These are phyloP conservation scores for Marcusenius ussheri DNA, from an alignment of 2,113 vertebrate species.

Conservation along the genomic window DNA sequence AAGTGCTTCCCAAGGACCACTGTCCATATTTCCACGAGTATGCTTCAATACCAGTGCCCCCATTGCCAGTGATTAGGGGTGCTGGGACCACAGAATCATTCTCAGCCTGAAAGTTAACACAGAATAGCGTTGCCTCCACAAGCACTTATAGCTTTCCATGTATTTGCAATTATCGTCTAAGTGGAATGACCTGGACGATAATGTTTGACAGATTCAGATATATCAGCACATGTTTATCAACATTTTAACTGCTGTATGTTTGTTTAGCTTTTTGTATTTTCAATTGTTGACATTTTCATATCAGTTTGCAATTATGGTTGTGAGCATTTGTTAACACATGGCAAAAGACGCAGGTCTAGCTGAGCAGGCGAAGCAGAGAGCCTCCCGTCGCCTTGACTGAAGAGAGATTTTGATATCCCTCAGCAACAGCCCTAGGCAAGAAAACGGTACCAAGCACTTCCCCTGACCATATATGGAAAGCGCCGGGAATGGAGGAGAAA, in stretches of 20 bases:
- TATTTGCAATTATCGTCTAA: neutral
- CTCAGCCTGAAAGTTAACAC: neutral
- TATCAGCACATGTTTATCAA: neutral
- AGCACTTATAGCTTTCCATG: neutral
- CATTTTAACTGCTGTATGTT: neutral
- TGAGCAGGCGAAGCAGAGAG: constrained; percentile 28
- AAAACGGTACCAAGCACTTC: constrained; percentile 49
- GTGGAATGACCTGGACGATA: neutral
- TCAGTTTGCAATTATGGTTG: neutral
- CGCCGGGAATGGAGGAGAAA: constrained; percentile 39
- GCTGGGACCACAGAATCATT: neutral
- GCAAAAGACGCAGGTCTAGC: constrained; percentile 16
- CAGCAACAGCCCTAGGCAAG: constrained; percentile 54
- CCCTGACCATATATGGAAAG: constrained; percentile 63
- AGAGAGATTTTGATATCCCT: constrained; percentile 50
- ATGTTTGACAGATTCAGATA: neutral
- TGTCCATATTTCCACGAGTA: neutral
- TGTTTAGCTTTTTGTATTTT: neutral
- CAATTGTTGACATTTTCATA: neutral
- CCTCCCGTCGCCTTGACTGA: constrained; percentile 14
- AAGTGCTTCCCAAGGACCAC: neutral
- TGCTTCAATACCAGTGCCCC: neutral
- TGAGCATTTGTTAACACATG: neutral
- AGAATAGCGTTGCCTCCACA: neutral
- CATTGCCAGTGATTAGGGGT: neutral